Evolutionary conservation across 2,113 vertebrate genomes (phyloP).

Genomic region (Agelaius tricolor): DNA sequence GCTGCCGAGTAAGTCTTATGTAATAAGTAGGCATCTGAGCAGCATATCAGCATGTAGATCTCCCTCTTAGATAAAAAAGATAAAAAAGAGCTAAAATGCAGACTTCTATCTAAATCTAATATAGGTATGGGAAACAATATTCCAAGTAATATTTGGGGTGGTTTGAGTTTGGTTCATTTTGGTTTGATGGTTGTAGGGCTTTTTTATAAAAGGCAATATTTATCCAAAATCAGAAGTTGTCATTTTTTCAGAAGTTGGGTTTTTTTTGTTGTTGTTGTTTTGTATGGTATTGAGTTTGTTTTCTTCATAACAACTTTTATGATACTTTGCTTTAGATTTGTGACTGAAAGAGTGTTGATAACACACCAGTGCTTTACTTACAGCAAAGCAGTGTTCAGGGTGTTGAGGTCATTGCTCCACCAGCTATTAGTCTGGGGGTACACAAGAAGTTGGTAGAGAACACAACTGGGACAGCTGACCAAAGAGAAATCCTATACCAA

Average conservation of each 20-base stretch:
- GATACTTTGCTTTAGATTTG: not conserved
- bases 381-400: accelerated
- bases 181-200: not conserved
- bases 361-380: not conserved
- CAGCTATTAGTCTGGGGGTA: accelerated
- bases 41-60: not conserved
- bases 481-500: not conserved
- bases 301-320: not conserved
- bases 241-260: not conserved
- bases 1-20: not conserved
- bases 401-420: not conserved
- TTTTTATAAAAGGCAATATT: not conserved
- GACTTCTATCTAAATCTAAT: not conserved
- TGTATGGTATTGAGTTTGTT: not conserved
- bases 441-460: not conserved
- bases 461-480: not conserved
- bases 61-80: not conserved
- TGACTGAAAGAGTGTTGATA: not conserved
- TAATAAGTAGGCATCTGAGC: not conserved
- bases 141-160: not conserved
- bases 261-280: not conserved
- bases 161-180: not conserved
- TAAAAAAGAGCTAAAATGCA: not conserved
- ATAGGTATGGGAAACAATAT: not conserved
- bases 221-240: not conserved